phyloP scores from a whole-genome alignment of 1,140 invertebrate genomes.

The Hormaphis cornu region DNA sequence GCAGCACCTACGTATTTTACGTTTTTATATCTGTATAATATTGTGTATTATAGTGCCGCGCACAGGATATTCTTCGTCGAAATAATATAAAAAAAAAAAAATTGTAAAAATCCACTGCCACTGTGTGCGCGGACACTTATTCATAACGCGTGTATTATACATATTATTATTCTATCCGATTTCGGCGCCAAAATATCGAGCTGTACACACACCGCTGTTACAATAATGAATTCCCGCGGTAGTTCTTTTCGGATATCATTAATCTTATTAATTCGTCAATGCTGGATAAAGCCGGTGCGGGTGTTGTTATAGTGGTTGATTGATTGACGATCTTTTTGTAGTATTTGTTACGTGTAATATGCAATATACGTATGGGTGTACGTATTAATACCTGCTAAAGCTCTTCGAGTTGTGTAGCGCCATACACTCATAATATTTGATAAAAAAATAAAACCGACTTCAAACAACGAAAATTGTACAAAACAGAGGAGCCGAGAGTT shows the following conservation, averaged over 20 bases:
- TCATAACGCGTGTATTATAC: too few relatives aligned
- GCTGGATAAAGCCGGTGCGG: not conserved
- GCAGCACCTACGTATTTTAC: not conserved
- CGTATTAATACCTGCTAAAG: not conserved
- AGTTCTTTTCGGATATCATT: not conserved
- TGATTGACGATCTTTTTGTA: not conserved
- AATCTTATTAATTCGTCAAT: not conserved
- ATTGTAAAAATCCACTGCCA: too few relatives aligned
- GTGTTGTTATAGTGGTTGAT: too few relatives aligned
- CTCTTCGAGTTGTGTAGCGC: not conserved
- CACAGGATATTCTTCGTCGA: too few relatives aligned
- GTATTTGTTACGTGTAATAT: not conserved
- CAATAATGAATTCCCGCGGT: not conserved
- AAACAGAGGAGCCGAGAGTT: too few relatives aligned
- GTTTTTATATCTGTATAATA: not conserved
- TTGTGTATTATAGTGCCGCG: too few relatives aligned
- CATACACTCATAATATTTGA: too few relatives aligned
- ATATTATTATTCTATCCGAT: not conserved
- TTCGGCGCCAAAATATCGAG: not conserved
- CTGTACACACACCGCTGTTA: not conserved
- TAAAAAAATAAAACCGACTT: too few relatives aligned
- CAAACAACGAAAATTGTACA: too few relatives aligned
- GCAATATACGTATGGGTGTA: not conserved
- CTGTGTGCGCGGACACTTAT: too few relatives aligned
- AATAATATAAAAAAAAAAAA: too few relatives aligned